Evolutionary conservation across 2,113 vertebrate genomes (phyloP).

Genomic region (Columbina picui): DNA sequence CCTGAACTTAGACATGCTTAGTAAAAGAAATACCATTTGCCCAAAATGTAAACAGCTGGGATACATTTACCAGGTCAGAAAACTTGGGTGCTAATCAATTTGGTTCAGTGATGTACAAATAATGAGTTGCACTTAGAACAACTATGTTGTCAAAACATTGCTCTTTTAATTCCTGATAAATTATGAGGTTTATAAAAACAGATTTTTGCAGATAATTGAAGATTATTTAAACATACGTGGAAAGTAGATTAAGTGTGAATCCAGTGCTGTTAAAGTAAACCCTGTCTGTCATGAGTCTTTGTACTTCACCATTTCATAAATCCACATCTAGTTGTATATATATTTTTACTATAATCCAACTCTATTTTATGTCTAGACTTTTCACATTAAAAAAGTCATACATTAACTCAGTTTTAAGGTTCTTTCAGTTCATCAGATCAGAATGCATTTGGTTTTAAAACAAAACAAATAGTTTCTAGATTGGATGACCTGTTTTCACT

Average conservation of each 20-base stretch:
- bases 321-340: constrained; percentile 32
- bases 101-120: constrained; percentile 74
- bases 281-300: constrained; percentile 39
- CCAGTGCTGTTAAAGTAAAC: constrained; percentile 66
- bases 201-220: constrained; percentile 67
- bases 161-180: constrained; percentile 77
- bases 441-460: constrained; percentile 31
- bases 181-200: constrained; percentile 76
- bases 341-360: constrained; percentile 47
- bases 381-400: not conserved
- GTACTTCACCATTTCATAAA: constrained; percentile 66
- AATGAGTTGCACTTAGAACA: constrained; percentile 73
- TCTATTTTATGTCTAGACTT: constrained; percentile 58
- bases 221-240: constrained; percentile 70
- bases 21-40: constrained; percentile 56
- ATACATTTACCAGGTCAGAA: constrained; percentile 56
- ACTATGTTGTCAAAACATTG: constrained; percentile 77
- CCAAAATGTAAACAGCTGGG: constrained; percentile 62
- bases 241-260: constrained; percentile 72
- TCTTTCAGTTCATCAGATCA: constrained; percentile 18
- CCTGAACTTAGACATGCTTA: constrained; percentile 38
- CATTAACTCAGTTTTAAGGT: constrained; percentile 14
- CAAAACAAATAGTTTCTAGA: not conserved
- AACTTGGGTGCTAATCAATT: constrained; percentile 65
- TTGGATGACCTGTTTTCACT: not conserved